Percentiles rank a stretch among this genome's conserved stretches.
Conservation (phyloP, 1,140 invertebrate species). For the Heliconius congener region DNA sequence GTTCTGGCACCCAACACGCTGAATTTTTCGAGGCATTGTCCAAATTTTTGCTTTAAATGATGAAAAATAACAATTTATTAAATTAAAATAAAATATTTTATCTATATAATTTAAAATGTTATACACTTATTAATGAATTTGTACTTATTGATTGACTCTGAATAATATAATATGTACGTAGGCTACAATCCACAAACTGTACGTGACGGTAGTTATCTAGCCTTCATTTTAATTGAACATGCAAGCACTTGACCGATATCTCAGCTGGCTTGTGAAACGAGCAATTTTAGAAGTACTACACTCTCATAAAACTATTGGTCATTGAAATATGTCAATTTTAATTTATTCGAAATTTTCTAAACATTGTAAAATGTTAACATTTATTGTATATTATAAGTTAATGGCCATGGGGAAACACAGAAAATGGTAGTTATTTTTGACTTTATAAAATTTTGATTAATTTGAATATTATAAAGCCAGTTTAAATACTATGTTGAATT, state of each 20-base stretch:
- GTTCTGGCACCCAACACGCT: neutral
- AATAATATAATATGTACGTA: conserved; percentile 13
- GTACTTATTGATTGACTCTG: neutral
- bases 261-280: conserved; percentile 34
- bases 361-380: neutral
- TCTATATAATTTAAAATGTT: too few relatives aligned
- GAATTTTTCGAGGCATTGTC: too few relatives aligned
- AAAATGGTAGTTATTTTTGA: too few relatives aligned
- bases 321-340: conserved; percentile 24
- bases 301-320: conserved; percentile 16
- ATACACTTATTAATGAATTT: too few relatives aligned
- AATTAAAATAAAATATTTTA: too few relatives aligned
- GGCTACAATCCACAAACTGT: conserved; percentile 34
- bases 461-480: neutral
- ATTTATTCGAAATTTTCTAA: neutral
- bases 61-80: too few relatives aligned
- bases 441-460: neutral
- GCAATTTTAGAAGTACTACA: conserved; percentile 36
- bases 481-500: too few relatives aligned
- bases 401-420: too few relatives aligned
- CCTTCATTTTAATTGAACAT: conserved; percentile 43
- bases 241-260: conserved; percentile 41
- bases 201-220: conserved; percentile 40
- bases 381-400: neutral
- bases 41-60: too few relatives aligned